A percentile compares a stretch with the other conserved stretches of the same genome.
These are phyloP conservation scores for Psettodes erumei DNA, from an alignment of 2,113 vertebrate genomes.

Conservation along the genomic window DNA sequence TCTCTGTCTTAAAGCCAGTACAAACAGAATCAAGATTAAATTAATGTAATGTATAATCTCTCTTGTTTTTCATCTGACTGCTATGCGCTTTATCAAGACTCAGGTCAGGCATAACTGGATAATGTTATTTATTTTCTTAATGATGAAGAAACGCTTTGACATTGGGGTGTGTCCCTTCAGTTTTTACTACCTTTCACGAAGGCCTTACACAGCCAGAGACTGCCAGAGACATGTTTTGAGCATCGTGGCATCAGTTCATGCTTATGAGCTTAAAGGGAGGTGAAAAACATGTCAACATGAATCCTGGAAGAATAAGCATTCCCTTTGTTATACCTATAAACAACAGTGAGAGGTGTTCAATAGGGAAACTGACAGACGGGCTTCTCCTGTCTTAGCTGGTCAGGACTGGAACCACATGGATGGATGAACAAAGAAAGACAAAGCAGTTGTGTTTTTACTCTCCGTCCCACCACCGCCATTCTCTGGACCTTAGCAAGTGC, in stretches of 20 bases:
- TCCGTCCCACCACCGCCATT: conserved; percentile 15
- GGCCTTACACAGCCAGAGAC: background rate
- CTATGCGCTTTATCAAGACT: conserved; percentile 26
- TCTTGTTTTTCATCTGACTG: background rate
- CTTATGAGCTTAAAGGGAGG: conserved; percentile 36
- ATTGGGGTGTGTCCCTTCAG: conserved; percentile 7
- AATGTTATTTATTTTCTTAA: conserved; percentile 1
- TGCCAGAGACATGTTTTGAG: conserved; percentile 5
- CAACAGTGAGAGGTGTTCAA: conserved; percentile 47
- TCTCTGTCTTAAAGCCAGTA: conserved; percentile 25
- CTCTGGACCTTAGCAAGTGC: conserved; percentile 24
- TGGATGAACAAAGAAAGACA: conserved; percentile 45
- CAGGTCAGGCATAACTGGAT: background rate
- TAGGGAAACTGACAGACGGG: conserved; percentile 44
- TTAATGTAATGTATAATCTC: background rate
- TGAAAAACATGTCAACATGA: conserved; percentile 32
- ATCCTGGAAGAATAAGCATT: conserved; percentile 67
- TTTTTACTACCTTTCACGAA: background rate
- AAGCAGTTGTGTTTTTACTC: conserved; percentile 49
- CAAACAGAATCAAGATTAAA: conserved; percentile 54
- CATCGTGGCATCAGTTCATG: background rate
- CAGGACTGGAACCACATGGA: conserved; percentile 60
- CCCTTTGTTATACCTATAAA: conserved; percentile 44
- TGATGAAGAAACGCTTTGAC: conserved; percentile 35
- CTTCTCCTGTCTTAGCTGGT: conserved; percentile 67